Conservation (phyloP, 1,140 invertebrate species). For the Drosophila ohnishii region DNA sequence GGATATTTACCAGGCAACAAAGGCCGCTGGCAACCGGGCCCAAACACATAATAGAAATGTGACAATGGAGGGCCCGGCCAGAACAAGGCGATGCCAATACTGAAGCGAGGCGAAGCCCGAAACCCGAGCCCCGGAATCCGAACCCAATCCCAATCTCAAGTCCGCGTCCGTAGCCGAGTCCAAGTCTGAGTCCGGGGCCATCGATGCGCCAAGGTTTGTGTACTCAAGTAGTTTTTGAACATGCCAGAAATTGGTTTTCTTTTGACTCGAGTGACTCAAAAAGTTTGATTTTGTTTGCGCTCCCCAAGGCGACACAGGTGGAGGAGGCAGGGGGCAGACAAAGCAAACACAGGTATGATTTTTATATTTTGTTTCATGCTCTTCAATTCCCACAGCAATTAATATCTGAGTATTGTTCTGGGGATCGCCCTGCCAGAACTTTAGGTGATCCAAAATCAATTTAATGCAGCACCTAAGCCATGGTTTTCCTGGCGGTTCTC, state of each 20-base stretch:
- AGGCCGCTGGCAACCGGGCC: conserved; percentile 30
- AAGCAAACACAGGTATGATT: conserved; percentile 36
- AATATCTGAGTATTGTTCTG: conserved; percentile 40
- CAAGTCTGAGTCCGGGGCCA: conserved; percentile 11
- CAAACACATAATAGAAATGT: conserved; percentile 68
- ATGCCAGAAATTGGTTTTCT: conserved; percentile 67
- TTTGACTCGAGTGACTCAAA: conserved; percentile 54
- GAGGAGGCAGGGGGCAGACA: conserved; percentile 5
- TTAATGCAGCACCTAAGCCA: conserved; percentile 17
- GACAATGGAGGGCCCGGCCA: conserved; percentile 52
- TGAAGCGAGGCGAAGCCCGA: conserved; percentile 26
- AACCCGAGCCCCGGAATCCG: conserved; percentile 14
- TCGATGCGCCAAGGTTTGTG: conserved; percentile 54
- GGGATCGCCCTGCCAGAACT: conserved; percentile 9
- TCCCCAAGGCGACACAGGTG: conserved; percentile 29
- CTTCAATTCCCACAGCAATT: conserved; percentile 49
- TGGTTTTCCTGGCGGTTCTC: background rate
- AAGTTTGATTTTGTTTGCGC: conserved; percentile 42
- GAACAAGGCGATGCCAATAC: conserved; percentile 21
- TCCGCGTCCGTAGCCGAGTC: background rate
- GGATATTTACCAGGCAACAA: conserved; percentile 68
- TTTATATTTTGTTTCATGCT: conserved; percentile 29
- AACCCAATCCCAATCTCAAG: conserved; percentile 1
- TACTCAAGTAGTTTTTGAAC: conserved; percentile 58
- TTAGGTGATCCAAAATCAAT: conserved; percentile 34